These are phyloP conservation scores for Dipus sagitta DNA, from an alignment of 2,797 vertebrate genomes.

Conservation along the genomic window DNA sequence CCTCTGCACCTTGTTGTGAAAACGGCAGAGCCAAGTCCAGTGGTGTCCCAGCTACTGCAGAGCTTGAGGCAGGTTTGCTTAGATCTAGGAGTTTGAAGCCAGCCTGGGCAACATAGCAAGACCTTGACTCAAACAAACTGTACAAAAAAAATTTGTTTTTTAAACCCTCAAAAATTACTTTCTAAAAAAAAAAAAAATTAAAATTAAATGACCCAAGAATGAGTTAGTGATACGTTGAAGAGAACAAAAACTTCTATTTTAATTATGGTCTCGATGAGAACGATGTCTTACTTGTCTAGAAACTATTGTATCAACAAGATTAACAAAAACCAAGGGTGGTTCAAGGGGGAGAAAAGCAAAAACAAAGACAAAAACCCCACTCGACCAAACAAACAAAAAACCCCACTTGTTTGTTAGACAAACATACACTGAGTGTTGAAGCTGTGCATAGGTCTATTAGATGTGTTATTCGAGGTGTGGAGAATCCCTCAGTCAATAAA, in stretches of 20 bases:
- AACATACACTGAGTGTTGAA: background rate
- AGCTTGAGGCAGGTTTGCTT: background rate
- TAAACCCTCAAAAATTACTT: too few species aligned
- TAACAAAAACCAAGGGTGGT: too few species aligned
- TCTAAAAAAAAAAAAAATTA: too few species aligned
- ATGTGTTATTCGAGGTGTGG: slow-evolving; percentile 32
- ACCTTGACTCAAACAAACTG: background rate
- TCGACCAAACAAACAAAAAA: background rate
- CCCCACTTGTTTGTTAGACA: background rate
- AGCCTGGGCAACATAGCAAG: background rate
- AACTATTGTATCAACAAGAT: too few species aligned
- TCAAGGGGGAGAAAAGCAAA: too few species aligned
- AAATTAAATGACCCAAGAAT: too few species aligned
- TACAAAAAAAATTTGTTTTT: background rate
- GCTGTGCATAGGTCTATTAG: background rate
- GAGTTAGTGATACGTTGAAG: too few species aligned
- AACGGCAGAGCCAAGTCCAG: background rate
- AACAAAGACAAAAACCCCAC: background rate
- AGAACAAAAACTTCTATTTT: too few species aligned
- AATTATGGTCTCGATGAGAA: too few species aligned
- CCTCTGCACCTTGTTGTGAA: background rate
- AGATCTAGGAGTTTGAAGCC: background rate
- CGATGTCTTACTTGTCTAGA: too few species aligned
- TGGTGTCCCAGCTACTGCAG: background rate
- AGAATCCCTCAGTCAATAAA: background rate